Conservation (phyloP, 2,797 vertebrate genomes). For the Acestrorhynchus altus region DNA sequence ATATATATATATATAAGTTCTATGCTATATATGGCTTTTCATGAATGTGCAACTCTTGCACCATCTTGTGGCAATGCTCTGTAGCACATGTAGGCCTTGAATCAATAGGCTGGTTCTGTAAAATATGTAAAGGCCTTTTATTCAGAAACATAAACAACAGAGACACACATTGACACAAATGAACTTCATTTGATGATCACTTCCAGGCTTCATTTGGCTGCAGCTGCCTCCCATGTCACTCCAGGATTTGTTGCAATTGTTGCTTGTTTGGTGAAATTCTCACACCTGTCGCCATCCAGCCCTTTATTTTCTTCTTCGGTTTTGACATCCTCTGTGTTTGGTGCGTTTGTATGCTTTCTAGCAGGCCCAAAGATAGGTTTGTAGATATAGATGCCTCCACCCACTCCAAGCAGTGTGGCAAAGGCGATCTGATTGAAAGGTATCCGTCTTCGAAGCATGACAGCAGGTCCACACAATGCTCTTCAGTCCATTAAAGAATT, state of each 20-base stretch:
- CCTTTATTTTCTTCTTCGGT: background rate
- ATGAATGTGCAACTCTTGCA: no score
- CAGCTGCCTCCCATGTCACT: background rate
- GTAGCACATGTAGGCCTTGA: background rate
- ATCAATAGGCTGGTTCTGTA: background rate
- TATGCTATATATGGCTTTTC: no score
- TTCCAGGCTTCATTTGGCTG: background rate
- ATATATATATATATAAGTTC: no score
- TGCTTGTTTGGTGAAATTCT: background rate
- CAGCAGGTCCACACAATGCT: background rate
- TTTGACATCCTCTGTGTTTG: conserved; percentile 47
- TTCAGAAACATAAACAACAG: background rate
- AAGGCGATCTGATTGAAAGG: conserved; percentile 78
- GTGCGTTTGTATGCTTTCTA: conserved; percentile 51
- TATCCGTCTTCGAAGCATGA: conserved; percentile 74
- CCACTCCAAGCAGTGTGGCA: conserved; percentile 79
- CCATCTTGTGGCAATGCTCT: conserved; percentile 4
- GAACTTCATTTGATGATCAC: background rate
- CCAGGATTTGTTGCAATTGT: background rate
- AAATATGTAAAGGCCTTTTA: background rate
- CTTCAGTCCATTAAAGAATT: background rate
- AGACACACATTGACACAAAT: background rate
- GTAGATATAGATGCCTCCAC: conserved; percentile 89
- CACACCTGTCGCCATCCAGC: background rate
- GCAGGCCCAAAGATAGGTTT: conserved; percentile 78